Percentiles rank a stretch among this genome's conserved stretches.
phyloP scores from a whole-genome alignment of 1,140 invertebrate species.

The Zaprionus gabonicus region DNA sequence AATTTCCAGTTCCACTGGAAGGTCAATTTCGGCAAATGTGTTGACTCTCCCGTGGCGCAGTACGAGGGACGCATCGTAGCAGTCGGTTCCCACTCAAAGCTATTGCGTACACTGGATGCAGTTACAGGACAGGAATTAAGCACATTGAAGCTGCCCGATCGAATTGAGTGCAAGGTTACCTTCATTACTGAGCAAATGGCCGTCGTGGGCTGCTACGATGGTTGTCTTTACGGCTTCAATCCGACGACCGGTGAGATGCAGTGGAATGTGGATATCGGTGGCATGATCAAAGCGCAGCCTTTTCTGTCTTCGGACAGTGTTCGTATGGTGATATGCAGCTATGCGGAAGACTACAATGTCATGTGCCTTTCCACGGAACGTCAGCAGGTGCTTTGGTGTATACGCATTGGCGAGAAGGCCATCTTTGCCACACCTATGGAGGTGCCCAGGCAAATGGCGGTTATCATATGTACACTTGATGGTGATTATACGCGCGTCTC shows the following conservation, averaged over 20 bases:
- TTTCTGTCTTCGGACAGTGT: conserved; percentile 48
- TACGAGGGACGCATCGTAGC: conserved; percentile 60
- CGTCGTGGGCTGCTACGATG: conserved; percentile 86
- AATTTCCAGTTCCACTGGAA: conserved; percentile 79
- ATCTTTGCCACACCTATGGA: conserved; percentile 66
- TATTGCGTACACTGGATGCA: conserved; percentile 56
- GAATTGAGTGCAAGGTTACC: conserved; percentile 86
- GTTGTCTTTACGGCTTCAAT: conserved; percentile 85
- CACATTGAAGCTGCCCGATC: conserved; percentile 83
- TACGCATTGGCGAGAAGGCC: conserved; percentile 62
- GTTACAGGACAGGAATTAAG: conserved; percentile 74
- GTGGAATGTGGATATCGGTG: conserved; percentile 85
- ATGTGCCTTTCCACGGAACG: conserved; percentile 64
- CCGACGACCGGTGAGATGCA: conserved; percentile 78
- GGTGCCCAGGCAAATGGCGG: conserved; percentile 43
- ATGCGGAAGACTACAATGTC: conserved; percentile 74
- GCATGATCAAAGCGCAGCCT: conserved; percentile 85
- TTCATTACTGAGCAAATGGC: conserved; percentile 54
- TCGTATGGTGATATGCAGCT: conserved; percentile 71
- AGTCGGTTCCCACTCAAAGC: conserved; percentile 77
- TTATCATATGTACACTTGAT: conserved; percentile 72
- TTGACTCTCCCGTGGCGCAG: conserved; percentile 85
- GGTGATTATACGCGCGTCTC: conserved; percentile 63
- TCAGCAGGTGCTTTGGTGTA: conserved; percentile 62
- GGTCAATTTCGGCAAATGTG: conserved; percentile 86